These are phyloP conservation scores for Epinephelus awoara DNA, from an alignment of 2,797 vertebrate genomes.

Conservation along the genomic window DNA sequence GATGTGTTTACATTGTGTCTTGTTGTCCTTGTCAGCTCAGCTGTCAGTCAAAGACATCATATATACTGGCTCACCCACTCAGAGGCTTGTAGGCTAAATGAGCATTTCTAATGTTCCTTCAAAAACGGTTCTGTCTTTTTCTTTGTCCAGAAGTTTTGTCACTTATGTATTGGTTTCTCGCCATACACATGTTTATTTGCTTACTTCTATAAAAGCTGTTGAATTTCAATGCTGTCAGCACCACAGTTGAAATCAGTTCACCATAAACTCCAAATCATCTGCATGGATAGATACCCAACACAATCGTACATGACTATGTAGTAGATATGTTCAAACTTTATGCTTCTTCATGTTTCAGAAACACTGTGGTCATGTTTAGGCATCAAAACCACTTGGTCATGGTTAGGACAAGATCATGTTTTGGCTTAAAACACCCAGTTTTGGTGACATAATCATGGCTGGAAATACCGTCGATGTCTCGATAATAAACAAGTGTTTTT, in stretches of 20 bases:
- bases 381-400: too few relatives aligned
- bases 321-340: too few relatives aligned
- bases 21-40: not conserved
- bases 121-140: not conserved
- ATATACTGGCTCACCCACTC: not conserved
- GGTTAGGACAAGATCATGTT: too few relatives aligned
- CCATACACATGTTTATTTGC: not conserved
- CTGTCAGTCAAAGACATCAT: slow-evolving; percentile 9
- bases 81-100: not conserved
- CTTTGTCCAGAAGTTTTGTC: not conserved
- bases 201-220: not conserved
- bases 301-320: too few relatives aligned
- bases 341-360: too few relatives aligned
- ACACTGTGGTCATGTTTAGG: too few relatives aligned
- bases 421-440: too few relatives aligned
- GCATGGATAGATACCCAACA: not conserved
- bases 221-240: not conserved
- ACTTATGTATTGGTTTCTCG: not conserved
- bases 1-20: slow-evolving; percentile 3
- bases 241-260: not conserved
- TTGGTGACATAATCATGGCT: too few relatives aligned
- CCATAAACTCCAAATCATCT: not conserved
- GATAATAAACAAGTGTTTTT: too few relatives aligned
- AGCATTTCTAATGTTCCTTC: not conserved
- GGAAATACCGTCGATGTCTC: too few relatives aligned